Base-by-base conservation (phyloP, 2,888 invertebrate genomes). In the Drosophila sordidula region DNA sequence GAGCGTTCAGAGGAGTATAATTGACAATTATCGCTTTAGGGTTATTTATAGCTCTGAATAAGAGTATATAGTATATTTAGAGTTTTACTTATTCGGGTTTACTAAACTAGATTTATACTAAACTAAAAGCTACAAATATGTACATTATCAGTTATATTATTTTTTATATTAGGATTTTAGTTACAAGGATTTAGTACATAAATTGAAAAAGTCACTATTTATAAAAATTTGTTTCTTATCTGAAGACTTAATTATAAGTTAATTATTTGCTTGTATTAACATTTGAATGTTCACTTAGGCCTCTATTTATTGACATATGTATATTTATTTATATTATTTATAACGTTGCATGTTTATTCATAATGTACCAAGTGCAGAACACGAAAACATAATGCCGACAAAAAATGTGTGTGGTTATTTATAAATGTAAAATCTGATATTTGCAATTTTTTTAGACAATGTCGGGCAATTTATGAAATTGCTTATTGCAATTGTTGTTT, bases 371-470 rank as follows among this genome's bases (percentile, higher is more conserved):
- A 62, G 76, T 77, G 76, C 68, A 62, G 46, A 70, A 85, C 84
- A 80, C 75, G 75, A 75, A 66, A 84, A 75, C 77, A 72, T 57
- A 70, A 69, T 72, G 68, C 74, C 74, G 80, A 83, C 87, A 80
- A 57, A 71, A 63, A 63, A 32, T 69, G 45, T 68, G 67, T 63
- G 74, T 64, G 58, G 67, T 83, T 86, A 80, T 84, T 75, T 78
- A 72, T 78, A 73, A 65, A 84, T 73, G 73, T 70, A 47, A 49
- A 50, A 62, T 65, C 56, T 54, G 66, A 59, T 65, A 61, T 51
- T 57, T 62, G 18, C 36, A 18, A 29, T 44, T 12, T 25, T 66
- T 39, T 9, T 22, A 14, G 41, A 58, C n/a, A 18, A 25, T 38
- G 4, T 55, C 12, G 51, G 29, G 8, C 39, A 45, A 32, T 54